Evolutionary conservation across 1,140 invertebrate genomes (phyloP), one percentile per base, ranked within the genome.

Genomic region (Centruroides sculpturatus): DNA sequence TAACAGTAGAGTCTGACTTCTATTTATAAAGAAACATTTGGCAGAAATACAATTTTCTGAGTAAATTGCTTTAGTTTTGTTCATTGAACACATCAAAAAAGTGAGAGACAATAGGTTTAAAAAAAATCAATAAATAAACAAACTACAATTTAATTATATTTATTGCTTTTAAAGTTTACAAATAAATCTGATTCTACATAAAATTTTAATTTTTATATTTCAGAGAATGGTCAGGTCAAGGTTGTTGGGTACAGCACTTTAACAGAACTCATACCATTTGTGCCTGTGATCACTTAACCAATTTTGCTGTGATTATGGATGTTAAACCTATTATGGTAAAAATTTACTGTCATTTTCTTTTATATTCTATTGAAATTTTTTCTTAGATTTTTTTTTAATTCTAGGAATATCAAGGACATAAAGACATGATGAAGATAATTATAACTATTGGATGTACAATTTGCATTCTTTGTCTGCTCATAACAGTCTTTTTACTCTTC

Each of bases 251-350:
- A 47, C 81, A 86, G 57, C 78, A 79, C 57, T 87, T 85, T 35
- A 97, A 97, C 76, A 68, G 75, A 3, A 89, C 88, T 0, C 92
- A 96, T 72, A 95, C 93, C 1, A 80, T 85, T 4, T 98, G 95
- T 76, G 81, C 85, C 61, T 98, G 94, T 74, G 84, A 90, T 69
- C 95, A 98, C 74, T 77, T 98, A 35, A 98, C 93, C 10, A 96
- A 96, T 77, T 98, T 98, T 77, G 94, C 93, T 35, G 84, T 95
- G 53, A 77, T 96, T 4, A 94, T 95, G 91, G 74, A 77, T 62
- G 64, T 75, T 35, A 66, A 71, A 46, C 68, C 72, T 48, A 55
- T 61, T 0, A 59, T 59, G 49, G 64, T 66, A 59, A 59, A 9
- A 55, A 12, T 52, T 58, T 52, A n/a, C 55, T 63, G n/a, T 58